A percentile compares a stretch with the other conserved stretches of the same genome.
phyloP scores from a whole-genome alignment of 2,113 vertebrate species.

The Pipa parva region DNA sequence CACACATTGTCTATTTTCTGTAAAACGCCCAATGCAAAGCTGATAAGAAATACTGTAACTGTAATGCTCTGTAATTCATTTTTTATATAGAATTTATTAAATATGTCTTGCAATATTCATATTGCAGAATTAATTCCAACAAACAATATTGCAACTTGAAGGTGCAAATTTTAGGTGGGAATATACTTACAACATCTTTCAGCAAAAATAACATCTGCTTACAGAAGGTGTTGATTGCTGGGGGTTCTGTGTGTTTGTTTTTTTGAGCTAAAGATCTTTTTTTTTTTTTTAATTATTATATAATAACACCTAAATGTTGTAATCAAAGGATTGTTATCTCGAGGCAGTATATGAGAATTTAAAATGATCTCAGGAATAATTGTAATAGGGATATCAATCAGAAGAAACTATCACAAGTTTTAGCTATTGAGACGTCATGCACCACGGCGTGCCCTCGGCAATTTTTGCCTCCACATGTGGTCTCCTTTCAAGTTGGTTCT shows the following conservation, averaged over 20 bases:
- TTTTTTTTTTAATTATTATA: slow-evolving; percentile 32
- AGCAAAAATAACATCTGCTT: slow-evolving; percentile 22
- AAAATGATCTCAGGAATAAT: slow-evolving; percentile 44
- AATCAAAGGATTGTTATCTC: slow-evolving; percentile 39
- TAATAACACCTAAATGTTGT: slow-evolving; percentile 46
- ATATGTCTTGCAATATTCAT: slow-evolving; percentile 20
- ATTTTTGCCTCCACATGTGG: slow-evolving; percentile 55
- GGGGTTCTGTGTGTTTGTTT: slow-evolving; percentile 7
- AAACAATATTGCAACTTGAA: slow-evolving; percentile 8
- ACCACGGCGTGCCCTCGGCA: slow-evolving; percentile 46
- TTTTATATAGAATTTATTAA: slow-evolving; percentile 10
- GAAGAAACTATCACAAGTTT: slow-evolving; percentile 43
- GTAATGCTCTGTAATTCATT: not conserved
- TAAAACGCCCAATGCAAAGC: not conserved
- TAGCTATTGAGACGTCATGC: slow-evolving; percentile 37
- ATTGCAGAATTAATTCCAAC: slow-evolving; percentile 15
- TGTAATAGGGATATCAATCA: slow-evolving; percentile 37
- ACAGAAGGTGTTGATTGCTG: slow-evolving; percentile 7
- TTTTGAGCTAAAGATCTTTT: slow-evolving; percentile 11
- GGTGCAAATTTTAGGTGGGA: slow-evolving; percentile 25
- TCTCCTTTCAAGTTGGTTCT: slow-evolving; percentile 68
- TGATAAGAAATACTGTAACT: not conserved
- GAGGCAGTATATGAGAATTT: slow-evolving; percentile 39
- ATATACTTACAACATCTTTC: not conserved
- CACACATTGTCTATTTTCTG: not conserved